A percentile compares a stretch with the other conserved stretches of the same genome.
Conservation (phyloP, 2,888 invertebrate genomes). For the Cataglyphis rosenhaueri region DNA sequence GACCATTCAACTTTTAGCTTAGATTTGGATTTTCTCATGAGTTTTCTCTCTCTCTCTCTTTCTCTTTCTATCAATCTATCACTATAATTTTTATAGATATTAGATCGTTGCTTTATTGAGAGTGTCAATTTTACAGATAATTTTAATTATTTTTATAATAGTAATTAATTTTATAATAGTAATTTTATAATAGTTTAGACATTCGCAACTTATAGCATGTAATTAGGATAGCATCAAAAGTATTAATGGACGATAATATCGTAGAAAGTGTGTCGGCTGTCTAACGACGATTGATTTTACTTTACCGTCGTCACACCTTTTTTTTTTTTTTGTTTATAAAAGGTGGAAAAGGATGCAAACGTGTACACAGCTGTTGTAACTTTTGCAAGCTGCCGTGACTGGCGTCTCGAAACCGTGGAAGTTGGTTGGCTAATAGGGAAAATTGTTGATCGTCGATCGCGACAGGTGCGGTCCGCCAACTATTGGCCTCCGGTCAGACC, state of each 20-base stretch:
- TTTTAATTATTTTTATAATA: too few relatives aligned
- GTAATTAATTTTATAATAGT: too few relatives aligned
- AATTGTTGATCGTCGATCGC: slow-evolving; percentile 49
- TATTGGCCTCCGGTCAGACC: slow-evolving; percentile 46
- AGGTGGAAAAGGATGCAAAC: not conserved
- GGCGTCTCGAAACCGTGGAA: slow-evolving; percentile 20
- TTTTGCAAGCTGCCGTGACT: slow-evolving; percentile 30
- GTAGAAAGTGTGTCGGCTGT: not conserved
- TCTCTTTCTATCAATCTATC: not conserved
- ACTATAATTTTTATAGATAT: not conserved
- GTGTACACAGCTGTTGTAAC: slow-evolving; percentile 22
- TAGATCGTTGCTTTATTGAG: not conserved
- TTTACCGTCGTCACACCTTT: not conserved
- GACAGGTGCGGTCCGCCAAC: slow-evolving; percentile 51
- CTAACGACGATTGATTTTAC: not conserved
- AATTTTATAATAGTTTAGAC: not conserved
- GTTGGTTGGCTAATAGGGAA: slow-evolving; percentile 42
- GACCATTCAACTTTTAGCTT: not conserved
- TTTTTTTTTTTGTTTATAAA: not conserved
- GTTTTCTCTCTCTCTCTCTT: not conserved
- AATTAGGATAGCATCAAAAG: not conserved
- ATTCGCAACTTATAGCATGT: not conserved
- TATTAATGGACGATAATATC: not conserved
- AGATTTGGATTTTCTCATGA: not conserved
- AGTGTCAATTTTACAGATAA: not conserved